Percentiles rank a stretch among this genome's conserved stretches.
phyloP scores from a whole-genome alignment of 2,113 vertebrate genomes.

The Gymnarchus niloticus region DNA sequence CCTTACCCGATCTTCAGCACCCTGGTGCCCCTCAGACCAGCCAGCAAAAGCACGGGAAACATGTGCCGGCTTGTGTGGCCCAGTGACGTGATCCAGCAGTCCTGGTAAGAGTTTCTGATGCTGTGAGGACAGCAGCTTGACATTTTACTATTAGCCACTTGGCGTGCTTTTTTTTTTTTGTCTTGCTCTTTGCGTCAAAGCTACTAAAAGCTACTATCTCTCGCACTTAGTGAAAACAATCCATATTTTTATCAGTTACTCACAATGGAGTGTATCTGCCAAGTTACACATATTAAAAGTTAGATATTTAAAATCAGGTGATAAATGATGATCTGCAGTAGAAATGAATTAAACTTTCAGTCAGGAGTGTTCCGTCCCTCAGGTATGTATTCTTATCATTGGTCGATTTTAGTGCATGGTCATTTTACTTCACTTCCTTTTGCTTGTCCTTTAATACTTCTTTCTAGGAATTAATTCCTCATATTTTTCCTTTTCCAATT shows the following conservation, averaged over 20 bases:
- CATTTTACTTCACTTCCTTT: neutral
- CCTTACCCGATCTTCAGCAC: constrained; percentile 89
- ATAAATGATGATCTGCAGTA: neutral
- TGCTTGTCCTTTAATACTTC: neutral
- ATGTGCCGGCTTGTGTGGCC: constrained; percentile 91
- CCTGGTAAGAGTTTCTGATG: constrained; percentile 71
- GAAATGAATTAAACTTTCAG: neutral
- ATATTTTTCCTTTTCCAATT: neutral
- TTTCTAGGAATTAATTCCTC: neutral
- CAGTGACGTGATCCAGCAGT: constrained; percentile 77
- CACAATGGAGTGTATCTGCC: neutral
- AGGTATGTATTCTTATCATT: constrained; percentile 77
- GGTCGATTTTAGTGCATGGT: constrained; percentile 79
- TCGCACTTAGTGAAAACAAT: neutral
- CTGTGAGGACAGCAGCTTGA: neutral
- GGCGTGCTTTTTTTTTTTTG: neutral
- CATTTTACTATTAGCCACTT: neutral
- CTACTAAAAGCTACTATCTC: neutral
- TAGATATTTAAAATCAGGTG: neutral
- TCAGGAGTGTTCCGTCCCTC: neutral
- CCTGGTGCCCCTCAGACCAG: constrained; percentile 79
- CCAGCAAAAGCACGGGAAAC: constrained; percentile 81
- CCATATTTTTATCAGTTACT: neutral
- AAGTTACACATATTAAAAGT: neutral
- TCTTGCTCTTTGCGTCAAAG: neutral